Percentiles rank a stretch among this genome's conserved stretches.
phyloP scores from a whole-genome alignment of 1,140 invertebrate species.

The Ceratitis capitata region DNA sequence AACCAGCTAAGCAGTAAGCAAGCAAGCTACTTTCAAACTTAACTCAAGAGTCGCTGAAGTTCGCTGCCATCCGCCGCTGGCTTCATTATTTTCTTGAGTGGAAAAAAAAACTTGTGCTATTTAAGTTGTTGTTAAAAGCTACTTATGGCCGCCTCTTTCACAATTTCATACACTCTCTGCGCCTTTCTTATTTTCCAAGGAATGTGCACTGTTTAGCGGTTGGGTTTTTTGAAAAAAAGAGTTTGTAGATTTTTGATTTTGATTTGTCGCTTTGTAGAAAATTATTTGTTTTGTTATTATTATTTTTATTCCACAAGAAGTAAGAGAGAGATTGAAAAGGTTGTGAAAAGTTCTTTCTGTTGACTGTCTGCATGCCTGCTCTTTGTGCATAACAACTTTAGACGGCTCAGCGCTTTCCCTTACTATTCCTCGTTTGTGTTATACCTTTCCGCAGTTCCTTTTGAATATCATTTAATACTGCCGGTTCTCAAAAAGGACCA shows the following conservation, averaged over 20 bases:
- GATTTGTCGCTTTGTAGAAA: background rate
- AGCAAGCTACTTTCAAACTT: background rate
- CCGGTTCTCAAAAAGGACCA: background rate
- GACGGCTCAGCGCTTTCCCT: background rate
- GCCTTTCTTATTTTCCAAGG: background rate
- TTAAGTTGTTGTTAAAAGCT: slow-evolving; percentile 25
- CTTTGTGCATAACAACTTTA: background rate
- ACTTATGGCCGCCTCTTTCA: slow-evolving; percentile 5
- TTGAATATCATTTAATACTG: background rate
- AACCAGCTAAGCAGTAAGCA: background rate
- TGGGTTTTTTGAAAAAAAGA: background rate
- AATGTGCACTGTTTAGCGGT: background rate
- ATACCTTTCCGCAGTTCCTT: background rate
- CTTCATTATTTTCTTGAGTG: slow-evolving; percentile 24
- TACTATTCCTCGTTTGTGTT: background rate
- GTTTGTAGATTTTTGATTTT: background rate
- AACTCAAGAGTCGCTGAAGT: background rate
- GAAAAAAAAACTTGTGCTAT: slow-evolving; percentile 6
- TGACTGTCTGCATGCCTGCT: too few species aligned
- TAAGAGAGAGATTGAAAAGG: background rate
- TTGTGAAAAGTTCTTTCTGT: background rate
- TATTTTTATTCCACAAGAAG: background rate
- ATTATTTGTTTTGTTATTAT: background rate
- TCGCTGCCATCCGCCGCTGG: background rate
- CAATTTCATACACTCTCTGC: too few species aligned